Base-by-base conservation (phyloP, 2,888 invertebrate genomes). In the Slavum lentiscoides region DNA sequence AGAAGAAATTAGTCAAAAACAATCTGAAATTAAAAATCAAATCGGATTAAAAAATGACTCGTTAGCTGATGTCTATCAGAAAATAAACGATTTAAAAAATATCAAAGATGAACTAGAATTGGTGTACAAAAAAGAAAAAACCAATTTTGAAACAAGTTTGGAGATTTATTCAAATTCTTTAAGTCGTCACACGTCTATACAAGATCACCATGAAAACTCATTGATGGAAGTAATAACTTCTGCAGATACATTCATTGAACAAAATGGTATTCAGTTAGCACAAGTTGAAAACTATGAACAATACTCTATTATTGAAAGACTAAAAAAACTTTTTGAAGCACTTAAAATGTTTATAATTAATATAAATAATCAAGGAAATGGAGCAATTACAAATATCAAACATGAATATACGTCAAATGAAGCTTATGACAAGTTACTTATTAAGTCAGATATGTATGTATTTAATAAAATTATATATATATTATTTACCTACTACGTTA, bases 241-340 rank as follows among this genome's bases (percentile, higher is more conserved):
- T 23, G 80, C 80, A 0, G 80, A 80, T 72, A 80, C 80, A 72
- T 80, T 80, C 37, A 80, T 80, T 15, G 72, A 80, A 66, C 55
- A 80, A 80, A 80, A 80, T 72, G 72, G 80, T 72, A 80, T 80
- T 80, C 64, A 80, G 5, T 55, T 80, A 4, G n/a, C 19, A 9
- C 64, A 5, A 58, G 70, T 80, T 43, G 80, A 58, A 70, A 80
- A 80, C 13, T 64, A 7, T 72, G 62, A 80, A 43, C 72, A 66
- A 8, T 72, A 72, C 61, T 64, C 72, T 9, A 72, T 80, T 43
- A 64, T 80, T 72, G 80, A 80, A 80, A 70, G 30, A 49, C 23
- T 80, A 3, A 80, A 80, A 64, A 80, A 80, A 72, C 55, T 80
- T 64, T 80, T 80, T 80, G 80, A 80, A 72, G 72, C 66, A 15